phyloP scores from a whole-genome alignment of 2,888 invertebrate species.

The Leptinotarsa peninsularis region DNA sequence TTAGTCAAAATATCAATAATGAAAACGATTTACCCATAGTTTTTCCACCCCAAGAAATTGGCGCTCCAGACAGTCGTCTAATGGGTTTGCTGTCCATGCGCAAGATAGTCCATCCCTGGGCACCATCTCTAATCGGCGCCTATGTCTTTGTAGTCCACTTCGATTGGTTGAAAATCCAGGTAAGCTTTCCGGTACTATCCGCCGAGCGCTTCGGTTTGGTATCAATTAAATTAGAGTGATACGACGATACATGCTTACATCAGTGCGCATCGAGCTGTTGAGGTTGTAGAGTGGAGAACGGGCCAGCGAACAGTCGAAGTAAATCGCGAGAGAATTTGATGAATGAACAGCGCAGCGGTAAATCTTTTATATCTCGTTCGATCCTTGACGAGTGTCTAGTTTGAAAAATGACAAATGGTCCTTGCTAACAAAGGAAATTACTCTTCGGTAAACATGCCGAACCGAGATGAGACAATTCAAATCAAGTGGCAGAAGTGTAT shows the following conservation, averaged over 20 bases:
- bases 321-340: conserved; percentile 12
- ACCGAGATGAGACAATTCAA: conserved; percentile 49
- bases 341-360: background rate
- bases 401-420: conserved; percentile 22
- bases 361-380: background rate
- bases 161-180: conserved; percentile 5
- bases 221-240: conserved; percentile 9
- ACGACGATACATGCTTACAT: background rate
- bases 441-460: conserved; percentile 25
- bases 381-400: background rate
- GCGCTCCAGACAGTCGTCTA: too few relatives aligned
- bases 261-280: background rate
- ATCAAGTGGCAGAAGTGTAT: conserved; percentile 72
- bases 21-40: too few relatives aligned
- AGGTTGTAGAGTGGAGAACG: background rate
- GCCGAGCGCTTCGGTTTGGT: background rate
- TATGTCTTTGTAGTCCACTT: background rate
- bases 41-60: too few relatives aligned
- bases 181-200: background rate
- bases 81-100: background rate
- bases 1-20: too few relatives aligned
- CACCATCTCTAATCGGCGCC: background rate
- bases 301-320: background rate
- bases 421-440: background rate
- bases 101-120: background rate